Evolutionary conservation across 2,113 vertebrate genomes (phyloP), one percentile per base, ranked within the genome.

Genomic region (Cryptomyrus ogoouensis): DNA sequence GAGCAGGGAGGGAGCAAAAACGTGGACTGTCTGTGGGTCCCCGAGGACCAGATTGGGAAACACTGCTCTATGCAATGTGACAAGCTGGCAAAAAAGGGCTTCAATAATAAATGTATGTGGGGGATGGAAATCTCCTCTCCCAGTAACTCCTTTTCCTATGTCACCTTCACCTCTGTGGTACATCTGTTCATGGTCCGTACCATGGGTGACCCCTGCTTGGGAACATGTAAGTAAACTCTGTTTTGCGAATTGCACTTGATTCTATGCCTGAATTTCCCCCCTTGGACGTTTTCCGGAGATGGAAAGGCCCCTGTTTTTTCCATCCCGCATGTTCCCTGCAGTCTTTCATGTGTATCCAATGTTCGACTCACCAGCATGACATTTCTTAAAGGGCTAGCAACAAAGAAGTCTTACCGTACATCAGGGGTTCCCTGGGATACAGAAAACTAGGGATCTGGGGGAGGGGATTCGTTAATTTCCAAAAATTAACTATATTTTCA

Each of bases 41-140:
- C n/a, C 3, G 9, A 27, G 58, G n/a, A 1, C 8, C 1, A 9
- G 24, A 66, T 27, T 66, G 58, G 24, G 58, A 66, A 66, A 66
- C 58, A 66, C n/a, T n/a, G 49, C 2, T 91, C 91, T 91, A 93
- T 94, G 93, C 92, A 89, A 92, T 91, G 1, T 92, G 93, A 95
- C 93, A 94, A 88, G 90, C 89, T 83, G 88, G 91, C 92, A 90
- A 91, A 90, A 90, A 52, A 62, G 91, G 90, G 46, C 83, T 89
- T 94, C 90, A 95, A 94, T 94, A 94, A 94, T 93, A 92, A 92
- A 92, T 90, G 91, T 66, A 21, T 90, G 89, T 89, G 84, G 83
- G 31, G 83, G 56, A 85, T 88, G 17, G 44, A 83, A 19, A 19
- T 24, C 8, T 42, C 21, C 31, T 21, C 44, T 46, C 21, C 42